A percentile compares a stretch with the other conserved stretches of the same genome.
Conservation (phyloP, 2,888 invertebrate genomes). For the Melangyna quadrimaculata region DNA sequence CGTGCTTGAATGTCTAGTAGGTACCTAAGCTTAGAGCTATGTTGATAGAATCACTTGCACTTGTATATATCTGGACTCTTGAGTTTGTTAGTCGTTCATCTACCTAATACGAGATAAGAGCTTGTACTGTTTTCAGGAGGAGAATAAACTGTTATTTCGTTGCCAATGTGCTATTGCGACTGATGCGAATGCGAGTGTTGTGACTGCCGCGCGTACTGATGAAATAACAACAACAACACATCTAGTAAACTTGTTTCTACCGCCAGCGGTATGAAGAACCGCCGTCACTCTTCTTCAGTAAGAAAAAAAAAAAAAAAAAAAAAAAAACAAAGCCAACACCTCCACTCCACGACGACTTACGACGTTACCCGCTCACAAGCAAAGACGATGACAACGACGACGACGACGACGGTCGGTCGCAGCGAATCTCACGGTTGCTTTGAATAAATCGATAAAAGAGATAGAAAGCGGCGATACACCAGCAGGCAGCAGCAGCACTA, state of each 20-base stretch:
- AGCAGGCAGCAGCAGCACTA: constrained; percentile 64
- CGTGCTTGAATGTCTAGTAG: not conserved
- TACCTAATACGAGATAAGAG: not conserved
- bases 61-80: not conserved
- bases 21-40: not conserved
- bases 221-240: constrained; percentile 59
- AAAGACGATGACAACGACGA: constrained; percentile 59
- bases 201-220: constrained; percentile 54
- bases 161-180: constrained; percentile 54
- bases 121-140: not conserved
- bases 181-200: constrained; percentile 44
- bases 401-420: constrained; percentile 52
- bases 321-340: constrained; percentile 48
- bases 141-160: constrained; percentile 46
- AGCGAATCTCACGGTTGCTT: constrained; percentile 61
- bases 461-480: constrained; percentile 70
- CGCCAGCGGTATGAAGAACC: constrained; percentile 70
- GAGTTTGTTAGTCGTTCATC: not conserved
- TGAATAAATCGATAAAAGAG: constrained; percentile 71
- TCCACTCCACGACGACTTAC: constrained; percentile 18
- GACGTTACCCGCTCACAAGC: constrained; percentile 52
- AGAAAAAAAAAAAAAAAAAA: too few relatives aligned
- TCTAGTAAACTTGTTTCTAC: constrained; percentile 61
- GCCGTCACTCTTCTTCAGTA: constrained; percentile 64
- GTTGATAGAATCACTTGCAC: constrained; percentile 2